Conservation (phyloP, 2,113 vertebrate species). For the Cyprinodon brontotheroides region DNA sequence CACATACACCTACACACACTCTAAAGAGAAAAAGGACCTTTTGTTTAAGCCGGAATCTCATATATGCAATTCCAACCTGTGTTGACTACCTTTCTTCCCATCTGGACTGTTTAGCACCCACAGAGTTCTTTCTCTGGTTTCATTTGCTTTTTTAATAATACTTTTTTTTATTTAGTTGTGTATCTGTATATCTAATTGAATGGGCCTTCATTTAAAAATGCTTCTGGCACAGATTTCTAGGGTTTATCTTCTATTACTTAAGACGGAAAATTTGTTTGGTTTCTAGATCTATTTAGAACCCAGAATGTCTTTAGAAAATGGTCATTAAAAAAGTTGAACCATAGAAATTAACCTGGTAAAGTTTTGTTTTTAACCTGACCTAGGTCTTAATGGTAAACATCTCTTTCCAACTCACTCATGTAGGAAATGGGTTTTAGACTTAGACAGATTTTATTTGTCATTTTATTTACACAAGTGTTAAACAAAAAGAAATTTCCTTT, state of each 20-base stretch:
- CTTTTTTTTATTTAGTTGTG: background rate
- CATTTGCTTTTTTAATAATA: slow-evolving; percentile 3
- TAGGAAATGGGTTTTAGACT: too few relatives aligned
- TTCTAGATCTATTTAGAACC: background rate
- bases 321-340: background rate
- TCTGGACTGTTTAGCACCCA: slow-evolving; percentile 54
- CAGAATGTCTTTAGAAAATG: background rate
- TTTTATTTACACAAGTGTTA: too few relatives aligned
- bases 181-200: background rate
- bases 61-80: slow-evolving; percentile 38
- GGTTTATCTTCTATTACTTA: background rate
- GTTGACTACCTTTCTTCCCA: slow-evolving; percentile 61
- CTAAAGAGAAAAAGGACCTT: slow-evolving; percentile 17
- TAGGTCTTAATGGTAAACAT: background rate
- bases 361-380: background rate
- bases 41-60: slow-evolving; percentile 40
- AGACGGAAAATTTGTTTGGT: background rate
- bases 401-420: background rate
- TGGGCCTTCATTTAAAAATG: background rate
- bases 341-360: too few relatives aligned
- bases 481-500: too few relatives aligned
- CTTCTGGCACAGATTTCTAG: background rate
- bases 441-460: too few relatives aligned
- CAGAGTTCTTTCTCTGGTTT: slow-evolving; percentile 16
- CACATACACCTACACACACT: background rate